Evolutionary conservation across 2,113 vertebrate genomes (phyloP).

Genomic region (Piprites chloris): DNA sequence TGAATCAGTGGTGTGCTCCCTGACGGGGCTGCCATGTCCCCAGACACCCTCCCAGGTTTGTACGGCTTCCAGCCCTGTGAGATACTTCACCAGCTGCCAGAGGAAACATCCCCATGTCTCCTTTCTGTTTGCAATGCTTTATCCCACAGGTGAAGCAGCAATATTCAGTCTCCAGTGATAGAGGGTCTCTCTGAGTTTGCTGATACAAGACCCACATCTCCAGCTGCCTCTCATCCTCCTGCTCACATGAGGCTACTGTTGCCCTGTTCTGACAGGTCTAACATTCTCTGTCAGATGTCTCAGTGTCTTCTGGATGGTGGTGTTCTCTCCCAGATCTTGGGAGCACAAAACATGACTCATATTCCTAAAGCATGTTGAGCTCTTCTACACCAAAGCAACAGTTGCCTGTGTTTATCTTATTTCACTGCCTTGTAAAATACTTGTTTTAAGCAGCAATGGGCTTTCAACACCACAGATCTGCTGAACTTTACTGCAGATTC

Average conservation of each 20-base stretch:
- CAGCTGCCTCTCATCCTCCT: background rate
- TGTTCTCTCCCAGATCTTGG: background rate
- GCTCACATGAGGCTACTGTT: background rate
- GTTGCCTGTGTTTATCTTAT: constrained; percentile 13
- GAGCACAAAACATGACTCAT: background rate
- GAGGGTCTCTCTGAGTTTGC: rapidly evolving
- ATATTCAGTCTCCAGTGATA: rapidly evolving
- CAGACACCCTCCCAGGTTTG: background rate
- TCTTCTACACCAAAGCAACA: background rate
- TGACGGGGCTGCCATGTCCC: background rate
- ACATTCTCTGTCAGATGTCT: background rate
- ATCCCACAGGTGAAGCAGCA: background rate
- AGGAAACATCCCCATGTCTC: background rate
- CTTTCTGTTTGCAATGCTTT: background rate
- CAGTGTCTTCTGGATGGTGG: background rate
- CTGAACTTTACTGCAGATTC: background rate
- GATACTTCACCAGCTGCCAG: background rate
- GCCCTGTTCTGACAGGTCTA: background rate
- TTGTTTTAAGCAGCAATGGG: background rate
- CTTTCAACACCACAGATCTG: constrained; percentile 9
- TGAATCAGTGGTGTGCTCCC: background rate
- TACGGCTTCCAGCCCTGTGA: background rate
- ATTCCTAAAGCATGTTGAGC: background rate
- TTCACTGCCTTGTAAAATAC: constrained; percentile 18
- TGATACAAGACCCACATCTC: background rate